phyloP scores from a whole-genome alignment of 2,113 vertebrate genomes.

The Coturnix japonica region DNA sequence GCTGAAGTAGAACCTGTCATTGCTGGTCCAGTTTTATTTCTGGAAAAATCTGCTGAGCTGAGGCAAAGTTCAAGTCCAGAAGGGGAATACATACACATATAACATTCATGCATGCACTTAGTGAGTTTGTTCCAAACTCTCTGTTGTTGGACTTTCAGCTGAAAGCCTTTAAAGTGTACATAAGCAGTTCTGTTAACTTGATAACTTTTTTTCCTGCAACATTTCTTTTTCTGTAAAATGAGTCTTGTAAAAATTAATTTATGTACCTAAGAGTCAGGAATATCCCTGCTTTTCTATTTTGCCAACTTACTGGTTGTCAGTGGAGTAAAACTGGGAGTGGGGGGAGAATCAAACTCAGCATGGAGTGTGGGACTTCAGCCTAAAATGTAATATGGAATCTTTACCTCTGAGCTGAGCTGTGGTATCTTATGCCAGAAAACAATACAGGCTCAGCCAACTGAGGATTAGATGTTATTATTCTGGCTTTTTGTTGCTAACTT shows the following conservation, averaged over 20 bases:
- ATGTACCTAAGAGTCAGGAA: constrained; percentile 5
- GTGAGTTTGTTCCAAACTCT: not conserved
- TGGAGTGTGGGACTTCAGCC: constrained; percentile 15
- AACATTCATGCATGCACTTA: not conserved
- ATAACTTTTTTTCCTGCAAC: not conserved
- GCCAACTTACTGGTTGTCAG: constrained; percentile 4
- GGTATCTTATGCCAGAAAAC: constrained; percentile 20
- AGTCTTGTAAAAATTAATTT: constrained; percentile 23
- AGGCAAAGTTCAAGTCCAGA: constrained; percentile 47
- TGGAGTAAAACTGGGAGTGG: not conserved
- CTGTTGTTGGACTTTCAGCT: not conserved
- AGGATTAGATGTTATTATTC: constrained; percentile 13
- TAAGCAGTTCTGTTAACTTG: not conserved
- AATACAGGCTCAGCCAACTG: not conserved
- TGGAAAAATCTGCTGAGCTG: constrained; percentile 50
- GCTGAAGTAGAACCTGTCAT: constrained; percentile 72
- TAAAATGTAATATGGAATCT: constrained; percentile 40
- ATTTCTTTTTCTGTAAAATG: constrained; percentile 23
- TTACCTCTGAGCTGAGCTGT: constrained; percentile 31
- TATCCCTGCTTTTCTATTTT: constrained; percentile 22
- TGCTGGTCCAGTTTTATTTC: constrained; percentile 72
- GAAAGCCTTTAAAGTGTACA: constrained; percentile 28
- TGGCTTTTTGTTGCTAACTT: constrained; percentile 8
- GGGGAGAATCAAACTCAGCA: not conserved
- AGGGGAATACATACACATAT: constrained; percentile 20